Conservation (phyloP, 2,797 vertebrate genomes). For the Semaprochilodus insignis region DNA sequence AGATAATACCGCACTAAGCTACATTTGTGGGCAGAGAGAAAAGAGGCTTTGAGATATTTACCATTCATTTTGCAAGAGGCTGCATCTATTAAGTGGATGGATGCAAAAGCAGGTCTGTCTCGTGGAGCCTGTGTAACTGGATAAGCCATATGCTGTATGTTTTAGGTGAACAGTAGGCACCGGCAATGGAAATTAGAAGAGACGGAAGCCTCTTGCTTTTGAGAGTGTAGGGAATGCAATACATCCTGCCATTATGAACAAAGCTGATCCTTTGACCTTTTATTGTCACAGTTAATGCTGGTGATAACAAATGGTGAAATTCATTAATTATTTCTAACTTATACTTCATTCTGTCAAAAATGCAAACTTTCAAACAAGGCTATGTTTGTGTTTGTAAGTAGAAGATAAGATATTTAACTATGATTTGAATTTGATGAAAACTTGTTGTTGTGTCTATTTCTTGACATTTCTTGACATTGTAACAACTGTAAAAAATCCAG, state of each 20-base stretch:
- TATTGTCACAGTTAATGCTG: neutral
- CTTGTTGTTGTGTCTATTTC: too few species aligned
- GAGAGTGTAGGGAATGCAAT: neutral
- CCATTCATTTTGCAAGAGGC: slow-evolving; percentile 49
- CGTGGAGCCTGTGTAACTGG: neutral
- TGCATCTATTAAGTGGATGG: slow-evolving; percentile 45
- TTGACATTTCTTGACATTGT: neutral
- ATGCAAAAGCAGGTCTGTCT: slow-evolving; percentile 23
- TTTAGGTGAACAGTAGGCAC: neutral
- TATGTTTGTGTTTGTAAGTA: too few species aligned
- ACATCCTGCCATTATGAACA: neutral
- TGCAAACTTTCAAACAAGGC: too few species aligned
- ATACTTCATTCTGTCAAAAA: too few species aligned
- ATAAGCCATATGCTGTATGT: neutral
- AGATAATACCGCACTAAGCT: slow-evolving; percentile 60
- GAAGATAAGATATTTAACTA: too few species aligned
- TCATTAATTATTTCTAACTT: neutral
- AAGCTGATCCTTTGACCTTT: neutral
- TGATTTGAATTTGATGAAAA: too few species aligned
- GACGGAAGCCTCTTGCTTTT: neutral
- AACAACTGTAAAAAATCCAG: neutral
- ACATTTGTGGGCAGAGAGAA: slow-evolving; percentile 38
- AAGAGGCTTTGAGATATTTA: slow-evolving; percentile 58
- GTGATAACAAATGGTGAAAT: neutral
- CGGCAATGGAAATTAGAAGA: neutral